A percentile compares a stretch with the other conserved stretches of the same genome.
Evolutionary conservation across 2,888 invertebrate species (phyloP).

Genomic region (Caenorhabditis macrosperma): DNA sequence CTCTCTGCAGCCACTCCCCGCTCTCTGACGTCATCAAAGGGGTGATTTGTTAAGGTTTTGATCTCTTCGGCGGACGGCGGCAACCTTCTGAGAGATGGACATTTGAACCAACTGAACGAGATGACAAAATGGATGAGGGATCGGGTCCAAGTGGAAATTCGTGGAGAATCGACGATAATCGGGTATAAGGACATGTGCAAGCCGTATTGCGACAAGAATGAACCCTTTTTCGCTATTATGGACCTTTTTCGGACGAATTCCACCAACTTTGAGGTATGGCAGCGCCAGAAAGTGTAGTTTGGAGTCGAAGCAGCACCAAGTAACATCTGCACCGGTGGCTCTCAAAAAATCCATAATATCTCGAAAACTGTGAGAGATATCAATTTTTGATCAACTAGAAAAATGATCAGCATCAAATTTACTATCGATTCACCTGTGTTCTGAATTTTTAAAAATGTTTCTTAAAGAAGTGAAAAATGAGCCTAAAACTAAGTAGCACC

Average conservation of each 20-base stretch:
- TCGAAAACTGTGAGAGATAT: background rate
- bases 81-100: conserved; percentile 55
- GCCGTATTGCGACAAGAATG: conserved; percentile 73
- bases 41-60: conserved; percentile 59
- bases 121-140: conserved; percentile 33
- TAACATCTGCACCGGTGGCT: no score
- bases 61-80: conserved; percentile 64
- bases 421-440: no score
- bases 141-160: conserved; percentile 4
- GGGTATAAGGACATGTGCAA: conserved; percentile 67
- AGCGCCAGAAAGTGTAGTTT: background rate
- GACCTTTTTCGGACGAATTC: conserved; percentile 60
- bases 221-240: conserved; percentile 64
- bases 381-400: background rate
- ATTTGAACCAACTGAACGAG: conserved; percentile 58
- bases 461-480: no score
- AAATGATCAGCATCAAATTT: no score
- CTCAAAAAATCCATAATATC: background rate
- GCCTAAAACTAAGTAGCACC: no score
- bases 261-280: conserved; percentile 53
- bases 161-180: background rate
- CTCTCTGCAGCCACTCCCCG: background rate
- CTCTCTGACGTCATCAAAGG: background rate
- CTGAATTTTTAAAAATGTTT: no score
- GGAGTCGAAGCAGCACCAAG: no score